Evolutionary conservation across 2,888 invertebrate genomes (phyloP), one percentile per base, ranked within the genome.

Genomic region (Xanthia togata): DNA sequence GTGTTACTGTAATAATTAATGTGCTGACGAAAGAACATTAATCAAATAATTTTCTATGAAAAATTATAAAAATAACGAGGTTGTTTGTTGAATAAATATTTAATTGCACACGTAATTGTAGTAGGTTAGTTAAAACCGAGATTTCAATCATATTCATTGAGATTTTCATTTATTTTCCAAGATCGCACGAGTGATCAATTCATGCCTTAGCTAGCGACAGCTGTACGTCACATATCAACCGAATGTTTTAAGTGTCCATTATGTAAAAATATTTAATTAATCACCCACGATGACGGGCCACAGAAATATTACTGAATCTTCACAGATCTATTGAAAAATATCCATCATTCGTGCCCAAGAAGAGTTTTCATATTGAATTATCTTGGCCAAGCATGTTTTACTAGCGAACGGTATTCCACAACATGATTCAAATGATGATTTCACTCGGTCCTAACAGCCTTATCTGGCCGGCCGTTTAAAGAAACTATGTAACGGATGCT

Each of bases 131-230:
- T 35, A 41, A 26, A 35, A 23, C 17, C 0, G 12, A 50, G n/a
- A 41, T 55, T 63, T n/a, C 0, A 41, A 63, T 35, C 38, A 31
- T 55, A 55, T 38, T 38, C 35, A n/a, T 44, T 31, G 4, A 8
- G 31, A 73, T 38, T 38, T 2, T 63, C 38, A 35, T 50, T 81
- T 81, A 55, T 74, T 78, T 55, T 41, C 4, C 41, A 12, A 81
- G n/a, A 62, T 41, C 11, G 9, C 31, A 26, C 14, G 2, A 55
- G 20, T 23, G 5, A 17, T 26, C 9, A 38, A 47, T 35, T 69
- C 8, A 70, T 20, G 55, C 12, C 31, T 72, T 5, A 35, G 14
- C 9, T 12, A n/a, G 17, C 20, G 12, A 35, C n/a, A 38, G 31
- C 20, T 26, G 35, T n/a, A 12, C n/a, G 23, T 26, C 47, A n/a